These are phyloP conservation scores for Apamea sordens DNA, from an alignment of 2,888 invertebrate genomes.

Conservation along the genomic window DNA sequence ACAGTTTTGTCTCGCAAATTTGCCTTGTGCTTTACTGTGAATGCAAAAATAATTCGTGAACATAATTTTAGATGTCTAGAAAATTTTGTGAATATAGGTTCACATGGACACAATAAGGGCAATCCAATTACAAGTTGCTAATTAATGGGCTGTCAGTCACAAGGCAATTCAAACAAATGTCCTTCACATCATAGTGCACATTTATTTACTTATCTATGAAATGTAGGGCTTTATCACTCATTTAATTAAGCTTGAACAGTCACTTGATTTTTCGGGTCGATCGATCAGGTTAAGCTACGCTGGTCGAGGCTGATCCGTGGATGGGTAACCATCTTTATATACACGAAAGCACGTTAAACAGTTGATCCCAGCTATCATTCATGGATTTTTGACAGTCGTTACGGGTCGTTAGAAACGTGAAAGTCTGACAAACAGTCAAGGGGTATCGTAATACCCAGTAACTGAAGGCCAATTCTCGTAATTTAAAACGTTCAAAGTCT, in stretches of 20 bases:
- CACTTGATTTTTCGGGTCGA: neutral
- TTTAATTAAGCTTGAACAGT: neutral
- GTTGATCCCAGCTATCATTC: no score
- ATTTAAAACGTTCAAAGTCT: no score
- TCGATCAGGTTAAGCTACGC: no score
- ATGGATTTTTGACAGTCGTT: no score
- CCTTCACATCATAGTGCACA: slow-evolving; percentile 10
- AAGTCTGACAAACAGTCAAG: no score
- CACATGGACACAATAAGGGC: neutral
- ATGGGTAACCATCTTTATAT: neutral
- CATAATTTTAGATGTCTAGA: neutral
- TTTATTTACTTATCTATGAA: slow-evolving; percentile 10
- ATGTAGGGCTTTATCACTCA: neutral
- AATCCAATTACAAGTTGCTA: slow-evolving; percentile 12
- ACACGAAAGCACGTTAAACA: neutral
- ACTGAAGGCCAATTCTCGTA: no score
- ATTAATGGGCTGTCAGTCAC: slow-evolving; percentile 16
- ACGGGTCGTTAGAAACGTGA: no score
- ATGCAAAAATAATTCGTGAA: neutral
- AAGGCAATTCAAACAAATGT: slow-evolving; percentile 7
- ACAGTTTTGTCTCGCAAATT: neutral
- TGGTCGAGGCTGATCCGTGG: neutral
- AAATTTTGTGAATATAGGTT: neutral
- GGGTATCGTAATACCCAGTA: neutral
- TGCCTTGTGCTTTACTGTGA: neutral